These are phyloP conservation scores for Cercopithecus neglectus DNA, from an alignment of 2,797 vertebrate species.

Conservation along the genomic window DNA sequence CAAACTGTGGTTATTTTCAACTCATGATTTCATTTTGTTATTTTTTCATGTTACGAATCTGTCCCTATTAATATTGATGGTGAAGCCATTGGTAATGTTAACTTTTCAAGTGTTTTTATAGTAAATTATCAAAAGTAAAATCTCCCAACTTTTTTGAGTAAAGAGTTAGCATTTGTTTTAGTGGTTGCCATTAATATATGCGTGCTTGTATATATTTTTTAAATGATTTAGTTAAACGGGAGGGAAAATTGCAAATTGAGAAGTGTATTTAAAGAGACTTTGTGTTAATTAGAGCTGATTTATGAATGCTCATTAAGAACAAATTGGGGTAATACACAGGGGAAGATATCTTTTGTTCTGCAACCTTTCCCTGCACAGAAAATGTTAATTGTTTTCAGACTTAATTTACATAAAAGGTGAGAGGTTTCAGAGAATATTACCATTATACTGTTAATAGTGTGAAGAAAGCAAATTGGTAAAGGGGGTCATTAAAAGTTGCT, in stretches of 20 bases:
- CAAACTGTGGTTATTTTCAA: conserved; percentile 44
- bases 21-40: neutral
- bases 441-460: conserved; percentile 71
- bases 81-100: neutral
- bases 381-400: conserved; percentile 74
- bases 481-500: conserved; percentile 59
- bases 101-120: conserved; percentile 36
- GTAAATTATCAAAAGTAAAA: neutral
- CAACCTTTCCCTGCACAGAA: conserved; percentile 52
- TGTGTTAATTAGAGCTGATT: conserved; percentile 79
- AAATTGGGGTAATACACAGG: conserved; percentile 74
- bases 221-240: conserved; percentile 58
- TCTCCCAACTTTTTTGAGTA: neutral
- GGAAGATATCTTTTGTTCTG: conserved; percentile 74
- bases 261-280: conserved; percentile 69
- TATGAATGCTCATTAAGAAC: conserved; percentile 79
- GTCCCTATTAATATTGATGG: neutral
- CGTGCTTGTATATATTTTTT: conserved; percentile 45
- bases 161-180: conserved; percentile 6
- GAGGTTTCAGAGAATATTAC: conserved; percentile 70
- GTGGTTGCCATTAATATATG: neutral
- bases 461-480: conserved; percentile 44
- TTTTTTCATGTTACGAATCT: neutral
- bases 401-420: conserved; percentile 75
- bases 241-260: conserved; percentile 69